Evolutionary conservation across 2,113 vertebrate genomes (phyloP), one percentile per base, ranked within the genome.

Genomic region (human (Homo sapiens)): DNA sequence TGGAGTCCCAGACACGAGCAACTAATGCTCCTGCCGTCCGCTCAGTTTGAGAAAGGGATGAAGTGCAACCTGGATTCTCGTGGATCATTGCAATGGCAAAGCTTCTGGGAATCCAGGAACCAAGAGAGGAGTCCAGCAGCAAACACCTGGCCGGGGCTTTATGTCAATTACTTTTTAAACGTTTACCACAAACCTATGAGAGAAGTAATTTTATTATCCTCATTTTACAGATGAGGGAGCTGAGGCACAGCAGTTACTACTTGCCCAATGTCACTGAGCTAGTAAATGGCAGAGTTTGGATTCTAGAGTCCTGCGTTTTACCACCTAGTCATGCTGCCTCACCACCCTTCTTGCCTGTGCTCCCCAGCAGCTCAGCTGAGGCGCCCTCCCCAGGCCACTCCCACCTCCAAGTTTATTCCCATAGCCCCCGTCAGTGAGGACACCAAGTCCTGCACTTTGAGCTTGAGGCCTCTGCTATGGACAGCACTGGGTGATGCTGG

Each of bases 281-380:
- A 23, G 72, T 16, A 32, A 23, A 25, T 45, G 30, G 32, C 8
- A 27, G 38, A 1, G 23, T 1, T 88, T 52, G 45, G 35, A 70
- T 72, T 75, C 68, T 68, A 27, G 57, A 72, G 5, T 20, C 73
- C 8, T 48, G 22, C 3, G 10, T n/a, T 50, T 55, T 32, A 20
- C 13, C 14, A 5, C 12, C 25, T 27, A n/a, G 18, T 30, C 35
- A 3, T 2, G 11, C 73, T 61, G 13, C 48, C 22, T 75, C 17
- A 52, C 23, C 14, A 43, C 0, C 0, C 1, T 30, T 13, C 4
- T 25, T 6, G 45, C 23, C 32, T 30, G 18, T 43, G 0, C 0
- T 3, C 23, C 8, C 0, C 18, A 43, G 45, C 32, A 90, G 55
- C 48, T 84, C 10, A 6, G 64, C 32, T 5, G 59, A 84, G 68